phyloP scores from a whole-genome alignment of 2,797 vertebrate species.

The Rhinoraja longicauda region DNA sequence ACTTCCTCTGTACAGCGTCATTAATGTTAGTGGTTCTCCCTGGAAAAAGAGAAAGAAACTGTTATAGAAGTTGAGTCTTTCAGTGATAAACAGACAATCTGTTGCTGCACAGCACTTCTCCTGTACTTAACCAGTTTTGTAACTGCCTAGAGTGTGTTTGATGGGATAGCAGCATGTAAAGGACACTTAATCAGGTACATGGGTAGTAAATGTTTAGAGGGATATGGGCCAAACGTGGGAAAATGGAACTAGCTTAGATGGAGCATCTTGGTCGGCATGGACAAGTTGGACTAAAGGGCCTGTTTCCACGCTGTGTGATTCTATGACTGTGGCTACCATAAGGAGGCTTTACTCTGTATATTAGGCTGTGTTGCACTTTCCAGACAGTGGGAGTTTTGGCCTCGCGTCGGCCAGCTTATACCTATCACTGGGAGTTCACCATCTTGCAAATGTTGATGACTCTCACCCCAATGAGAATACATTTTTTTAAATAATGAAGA shows the following conservation, averaged over 20 bases:
- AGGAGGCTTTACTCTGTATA: not conserved
- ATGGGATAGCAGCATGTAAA: not conserved
- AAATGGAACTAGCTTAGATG: too few species aligned
- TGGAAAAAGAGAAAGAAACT: not conserved
- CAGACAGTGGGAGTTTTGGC: not conserved
- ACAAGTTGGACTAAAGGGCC: too few species aligned
- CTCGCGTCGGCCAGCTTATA: not conserved
- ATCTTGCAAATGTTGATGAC: not conserved
- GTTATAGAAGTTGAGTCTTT: not conserved
- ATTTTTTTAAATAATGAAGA: not conserved
- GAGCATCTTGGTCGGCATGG: too few species aligned
- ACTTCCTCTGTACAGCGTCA: not conserved
- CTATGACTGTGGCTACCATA: too few species aligned
- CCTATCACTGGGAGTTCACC: not conserved
- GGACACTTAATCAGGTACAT: too few species aligned
- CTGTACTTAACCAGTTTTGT: not conserved
- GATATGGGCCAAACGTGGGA: too few species aligned
- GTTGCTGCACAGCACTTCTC: too few species aligned
- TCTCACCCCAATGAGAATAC: not conserved
- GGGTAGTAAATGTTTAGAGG: too few species aligned
- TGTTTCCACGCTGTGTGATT: too few species aligned
- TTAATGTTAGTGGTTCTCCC: not conserved
- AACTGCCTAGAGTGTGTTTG: not conserved
- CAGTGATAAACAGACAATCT: too few species aligned
- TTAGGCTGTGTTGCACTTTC: not conserved